Conservation (phyloP, 2,888 invertebrate genomes). For the Acanthacorydalis orientalis region DNA sequence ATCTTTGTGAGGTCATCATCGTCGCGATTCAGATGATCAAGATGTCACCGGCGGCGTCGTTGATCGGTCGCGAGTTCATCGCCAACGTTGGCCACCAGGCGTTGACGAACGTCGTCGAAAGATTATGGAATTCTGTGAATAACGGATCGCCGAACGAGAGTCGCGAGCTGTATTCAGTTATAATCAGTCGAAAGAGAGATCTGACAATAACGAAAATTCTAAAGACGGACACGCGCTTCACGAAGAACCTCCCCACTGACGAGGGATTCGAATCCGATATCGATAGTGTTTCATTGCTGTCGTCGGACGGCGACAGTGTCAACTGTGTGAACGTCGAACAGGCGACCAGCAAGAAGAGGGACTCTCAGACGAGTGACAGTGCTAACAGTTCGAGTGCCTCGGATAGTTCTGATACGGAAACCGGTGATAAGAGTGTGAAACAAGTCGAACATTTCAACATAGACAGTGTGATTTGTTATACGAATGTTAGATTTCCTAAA, state of each 20-base stretch:
- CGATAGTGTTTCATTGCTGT: conserved; percentile 24
- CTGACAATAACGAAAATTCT: conserved; percentile 8
- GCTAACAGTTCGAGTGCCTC: conserved; percentile 25
- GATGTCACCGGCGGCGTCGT: conserved; percentile 5
- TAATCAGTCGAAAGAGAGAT: conserved; percentile 3
- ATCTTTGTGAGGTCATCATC: not conserved
- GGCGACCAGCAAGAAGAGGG: not conserved
- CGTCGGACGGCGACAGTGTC: conserved; percentile 23
- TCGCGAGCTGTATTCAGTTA: conserved; percentile 7
- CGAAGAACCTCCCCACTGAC: conserved; percentile 14
- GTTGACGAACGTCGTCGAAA: conserved; percentile 4
- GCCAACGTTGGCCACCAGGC: conserved; percentile 1
- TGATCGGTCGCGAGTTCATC: conserved; percentile 5
- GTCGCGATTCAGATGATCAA: not conserved
- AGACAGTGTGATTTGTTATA: conserved; percentile 26
- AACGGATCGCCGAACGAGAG: conserved; percentile 7
- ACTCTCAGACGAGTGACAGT: conserved; percentile 21
- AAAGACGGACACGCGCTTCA: conserved; percentile 1
- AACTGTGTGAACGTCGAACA: not conserved
- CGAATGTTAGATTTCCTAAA: conserved; percentile 24
- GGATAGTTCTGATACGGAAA: conserved; percentile 22
- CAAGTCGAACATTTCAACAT: conserved; percentile 21
- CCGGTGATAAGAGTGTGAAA: conserved; percentile 1
- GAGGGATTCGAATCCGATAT: conserved; percentile 32
- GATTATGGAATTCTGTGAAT: conserved; percentile 4